Conservation (phyloP, 2,797 vertebrate genomes). For the Sebastes dallii region DNA sequence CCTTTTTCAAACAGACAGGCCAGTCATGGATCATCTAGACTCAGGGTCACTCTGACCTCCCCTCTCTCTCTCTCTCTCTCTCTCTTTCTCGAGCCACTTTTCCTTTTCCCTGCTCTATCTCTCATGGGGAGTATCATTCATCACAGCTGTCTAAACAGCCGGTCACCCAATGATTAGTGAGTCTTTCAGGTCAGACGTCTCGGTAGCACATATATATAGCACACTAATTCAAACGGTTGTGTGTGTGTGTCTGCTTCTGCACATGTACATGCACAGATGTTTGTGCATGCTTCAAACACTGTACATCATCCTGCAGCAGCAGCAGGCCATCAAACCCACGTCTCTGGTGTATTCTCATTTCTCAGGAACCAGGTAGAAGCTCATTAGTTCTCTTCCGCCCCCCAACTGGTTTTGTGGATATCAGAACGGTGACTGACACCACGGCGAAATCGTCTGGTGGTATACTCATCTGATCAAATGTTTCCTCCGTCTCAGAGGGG, state of each 20-base stretch:
- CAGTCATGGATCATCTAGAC: slow-evolving; percentile 18
- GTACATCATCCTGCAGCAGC: slow-evolving; percentile 44
- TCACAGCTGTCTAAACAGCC: slow-evolving; percentile 50
- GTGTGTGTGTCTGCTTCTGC: slow-evolving; percentile 11
- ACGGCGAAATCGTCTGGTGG: slow-evolving; percentile 24
- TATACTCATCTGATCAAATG: slow-evolving; percentile 36
- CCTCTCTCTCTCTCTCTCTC: background rate
- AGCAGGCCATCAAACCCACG: slow-evolving; percentile 11
- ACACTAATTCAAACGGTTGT: slow-evolving; percentile 33
- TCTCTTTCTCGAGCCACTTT: background rate
- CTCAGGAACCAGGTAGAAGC: slow-evolving; percentile 10
- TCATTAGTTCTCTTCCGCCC: slow-evolving; percentile 18
- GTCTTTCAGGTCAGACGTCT: slow-evolving; percentile 42
- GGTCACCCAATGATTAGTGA: slow-evolving; percentile 46
- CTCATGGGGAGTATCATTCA: slow-evolving; percentile 51
- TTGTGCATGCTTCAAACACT: slow-evolving; percentile 31
- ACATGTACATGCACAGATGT: background rate
- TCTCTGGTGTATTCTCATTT: slow-evolving; percentile 17
- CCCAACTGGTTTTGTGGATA: slow-evolving; percentile 9
- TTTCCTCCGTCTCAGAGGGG: slow-evolving; percentile 26
- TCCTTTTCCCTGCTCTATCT: slow-evolving; percentile 34
- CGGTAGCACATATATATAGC: slow-evolving; percentile 10
- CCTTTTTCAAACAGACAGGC: background rate
- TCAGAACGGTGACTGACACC: slow-evolving; percentile 39
- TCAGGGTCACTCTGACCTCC: slow-evolving; percentile 44